Evolutionary conservation across 92 coral and sea anemone genomes (phyloP), one percentile per base, ranked within the genome.

Genomic region (Nematostella vectensis): DNA sequence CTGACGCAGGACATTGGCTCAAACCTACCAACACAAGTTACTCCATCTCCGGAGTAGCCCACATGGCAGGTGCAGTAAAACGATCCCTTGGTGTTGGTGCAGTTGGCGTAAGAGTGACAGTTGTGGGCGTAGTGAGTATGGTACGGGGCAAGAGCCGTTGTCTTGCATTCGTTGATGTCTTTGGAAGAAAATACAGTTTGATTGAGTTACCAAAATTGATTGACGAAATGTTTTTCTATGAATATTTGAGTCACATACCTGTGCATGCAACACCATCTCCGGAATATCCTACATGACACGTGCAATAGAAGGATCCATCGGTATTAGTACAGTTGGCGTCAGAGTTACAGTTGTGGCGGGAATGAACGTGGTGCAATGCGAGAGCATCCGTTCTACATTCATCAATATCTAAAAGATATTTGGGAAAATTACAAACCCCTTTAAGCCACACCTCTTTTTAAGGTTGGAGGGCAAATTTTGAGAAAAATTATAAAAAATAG

Each of bases 311-410:
- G 36, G 89, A 82, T 50, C 89, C 89, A 61, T 82, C 77, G 42
- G 76, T 77, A 80, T 82, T 82, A 30, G 89, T 82, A 45, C 89
- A 82, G 69, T 82, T 82, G 36, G 95, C 88, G 50, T 85, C 83
- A 36, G 8, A 55, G 50, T 85, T 74, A 28, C 95, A 85, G 40
- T 67, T 63, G 59, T 81, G 73, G 19, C 66, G 63, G 47, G 66
- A 62, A 56, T 81, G 67, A 21, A 36, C 30, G 62, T 81, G 55
- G 11, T 69, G 29, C 11, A 42, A 9, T 23, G 86, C 76, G 31
- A 45, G 21, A 45, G 51, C 51, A 19, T 11, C 25, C n/a, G 27
- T 22, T 2, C 31, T n/a, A 30, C 70, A 63, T 23, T 63, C 70
- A 23, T 72, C 39, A 16, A 63, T 65, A 31, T 72, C 79, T 72